These are phyloP conservation scores for Periophthalmus modestus DNA, from an alignment of 2,113 vertebrate genomes.

Conservation along the genomic window DNA sequence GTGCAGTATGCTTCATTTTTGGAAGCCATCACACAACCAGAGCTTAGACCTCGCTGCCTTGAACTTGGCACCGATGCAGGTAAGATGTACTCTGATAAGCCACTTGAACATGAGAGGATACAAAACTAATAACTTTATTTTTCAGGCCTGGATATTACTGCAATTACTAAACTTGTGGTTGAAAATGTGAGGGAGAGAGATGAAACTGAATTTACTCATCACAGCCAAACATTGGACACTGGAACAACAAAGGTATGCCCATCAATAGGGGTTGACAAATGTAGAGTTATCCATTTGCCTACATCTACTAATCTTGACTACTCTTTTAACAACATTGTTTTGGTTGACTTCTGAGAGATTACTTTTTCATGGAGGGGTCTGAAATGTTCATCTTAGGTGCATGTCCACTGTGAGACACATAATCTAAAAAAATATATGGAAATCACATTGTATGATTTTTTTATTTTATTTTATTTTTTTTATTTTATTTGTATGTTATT, in stretches of 20 bases:
- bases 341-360: no score
- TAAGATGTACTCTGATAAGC: constrained; percentile 53
- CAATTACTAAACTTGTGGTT: constrained; percentile 91
- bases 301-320: no score
- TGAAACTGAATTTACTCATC: constrained; percentile 47
- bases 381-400: no score
- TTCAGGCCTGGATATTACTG: constrained; percentile 72
- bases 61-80: constrained; percentile 89
- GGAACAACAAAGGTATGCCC: constrained; percentile 57
- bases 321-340: no score
- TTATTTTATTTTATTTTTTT: no score
- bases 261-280: not conserved
- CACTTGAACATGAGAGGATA: no score
- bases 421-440: no score
- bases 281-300: no score
- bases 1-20: constrained; percentile 88
- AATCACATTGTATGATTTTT: no score
- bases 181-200: constrained; percentile 88
- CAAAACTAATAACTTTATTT: constrained; percentile 28
- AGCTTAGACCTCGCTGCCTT: constrained; percentile 87
- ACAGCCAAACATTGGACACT: constrained; percentile 58
- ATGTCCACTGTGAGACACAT: no score
- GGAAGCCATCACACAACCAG: constrained; percentile 87
- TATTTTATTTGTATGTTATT: no score
- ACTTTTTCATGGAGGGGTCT: no score